Percentiles rank a stretch among this genome's conserved stretches.
Conservation (phyloP, 2,797 vertebrate species). For the Sebastes trivittatus region DNA sequence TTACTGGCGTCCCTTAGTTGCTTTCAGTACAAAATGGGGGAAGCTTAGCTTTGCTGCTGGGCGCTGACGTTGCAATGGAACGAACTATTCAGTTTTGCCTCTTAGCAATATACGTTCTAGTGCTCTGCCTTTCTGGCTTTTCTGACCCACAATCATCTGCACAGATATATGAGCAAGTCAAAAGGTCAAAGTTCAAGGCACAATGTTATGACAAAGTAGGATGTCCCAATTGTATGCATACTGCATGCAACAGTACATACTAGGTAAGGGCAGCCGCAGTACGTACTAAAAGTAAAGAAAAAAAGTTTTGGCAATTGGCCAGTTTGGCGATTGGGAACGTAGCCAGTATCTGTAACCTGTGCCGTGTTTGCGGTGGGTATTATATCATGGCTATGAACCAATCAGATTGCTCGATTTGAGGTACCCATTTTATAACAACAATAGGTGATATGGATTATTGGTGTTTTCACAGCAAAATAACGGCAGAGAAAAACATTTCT, state of each 20-base stretch:
- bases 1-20: too few species aligned
- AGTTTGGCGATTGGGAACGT: too few species aligned
- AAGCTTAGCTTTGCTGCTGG: too few species aligned
- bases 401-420: neutral
- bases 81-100: too few species aligned
- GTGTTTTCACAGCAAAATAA: neutral
- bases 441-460: neutral
- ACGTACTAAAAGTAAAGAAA: too few species aligned
- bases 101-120: too few species aligned
- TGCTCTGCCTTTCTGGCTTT: neutral
- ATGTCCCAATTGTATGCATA: neutral
- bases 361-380: neutral
- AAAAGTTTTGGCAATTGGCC: too few species aligned
- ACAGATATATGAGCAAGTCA: neutral
- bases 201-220: neutral
- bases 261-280: too few species aligned
- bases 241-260: neutral
- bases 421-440: neutral
- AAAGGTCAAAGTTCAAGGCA: neutral
- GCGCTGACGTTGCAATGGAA: too few species aligned
- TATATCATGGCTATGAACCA: neutral
- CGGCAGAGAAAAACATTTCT: neutral
- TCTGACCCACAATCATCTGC: neutral
- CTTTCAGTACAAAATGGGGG: too few species aligned
- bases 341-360: neutral